Base-by-base conservation (phyloP, 2,113 vertebrate genomes). In the Marmota flaviventris region DNA sequence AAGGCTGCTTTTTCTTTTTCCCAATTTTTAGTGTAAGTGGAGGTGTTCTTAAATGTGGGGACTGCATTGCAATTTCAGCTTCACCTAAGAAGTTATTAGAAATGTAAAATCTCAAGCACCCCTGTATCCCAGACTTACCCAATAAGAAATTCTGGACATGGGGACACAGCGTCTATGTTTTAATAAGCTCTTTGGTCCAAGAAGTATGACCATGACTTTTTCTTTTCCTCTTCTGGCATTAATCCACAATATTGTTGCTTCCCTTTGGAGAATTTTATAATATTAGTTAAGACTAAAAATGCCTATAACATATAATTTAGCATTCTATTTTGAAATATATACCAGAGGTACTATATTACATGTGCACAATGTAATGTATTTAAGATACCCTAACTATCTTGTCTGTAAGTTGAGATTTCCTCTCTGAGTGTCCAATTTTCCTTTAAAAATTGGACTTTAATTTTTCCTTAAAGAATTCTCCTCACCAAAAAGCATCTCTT, bases 261-360 rank as follows among this genome's bases (percentile, higher is more conserved):
- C 8, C 63, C 63, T 92, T 83, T 89, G 63, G 89, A 90, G 63
- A 79, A 95, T 85, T 92, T 77, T 89, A 42, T 84, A 93, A 39
- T 32, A 76, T 45, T 34, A 61, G 32, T 91, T 95, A 42, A 79
- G 92, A 45, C 75, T 92, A 48, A 94, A 96, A 95, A 92, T 63
- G 32, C 39, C 29, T 39, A 1, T 73, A 78, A 89, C 29, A 89
- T 79, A 83, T 4, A 90, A 63, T 12, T 39, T 61, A 94, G 58
- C n/a, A 72, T 95, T 93, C 42, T 32, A 45, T 93, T 93, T 87
- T 91, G 77, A 97, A 88, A 37, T 79, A 58, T 85, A 86, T 13
- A 18, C 12, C 37, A 69, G 45, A 76, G 42, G 63, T 90, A 95
- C 72, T 16, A 42, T 81, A 39, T 93, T 73, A 88, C 37, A 27